phyloP scores from a whole-genome alignment of 2,888 invertebrate species.

The Carabus problematicus region DNA sequence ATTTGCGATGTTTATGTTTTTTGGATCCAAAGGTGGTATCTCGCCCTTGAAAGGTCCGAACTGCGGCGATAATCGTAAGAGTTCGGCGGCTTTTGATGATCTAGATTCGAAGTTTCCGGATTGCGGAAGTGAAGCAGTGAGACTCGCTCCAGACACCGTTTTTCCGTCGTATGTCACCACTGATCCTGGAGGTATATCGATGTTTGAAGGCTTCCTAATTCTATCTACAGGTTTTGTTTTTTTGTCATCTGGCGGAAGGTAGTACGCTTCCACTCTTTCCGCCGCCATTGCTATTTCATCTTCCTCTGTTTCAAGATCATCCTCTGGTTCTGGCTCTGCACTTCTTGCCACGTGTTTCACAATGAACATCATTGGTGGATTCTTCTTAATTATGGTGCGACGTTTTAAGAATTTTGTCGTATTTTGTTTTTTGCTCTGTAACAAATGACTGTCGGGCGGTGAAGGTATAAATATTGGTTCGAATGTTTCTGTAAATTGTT shows the following conservation, averaged over 20 bases:
- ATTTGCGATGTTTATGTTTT: slow-evolving; percentile 57
- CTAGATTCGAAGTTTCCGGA: slow-evolving; percentile 51
- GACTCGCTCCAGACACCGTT: slow-evolving; percentile 71
- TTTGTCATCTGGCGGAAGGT: slow-evolving; percentile 73
- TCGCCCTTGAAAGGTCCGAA: slow-evolving; percentile 78
- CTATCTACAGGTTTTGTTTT: slow-evolving; percentile 51
- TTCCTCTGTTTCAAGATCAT: slow-evolving; percentile 53
- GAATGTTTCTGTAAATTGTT: slow-evolving; percentile 68
- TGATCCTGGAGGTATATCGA: slow-evolving; percentile 64
- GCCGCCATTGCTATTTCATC: slow-evolving; percentile 74
- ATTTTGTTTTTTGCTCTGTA: slow-evolving; percentile 48
- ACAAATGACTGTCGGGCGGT: slow-evolving; percentile 68
- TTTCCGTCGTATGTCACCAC: slow-evolving; percentile 81
- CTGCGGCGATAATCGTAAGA: slow-evolving; percentile 72
- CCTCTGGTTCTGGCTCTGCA: slow-evolving; percentile 32
- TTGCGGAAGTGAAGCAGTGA: slow-evolving; percentile 58
- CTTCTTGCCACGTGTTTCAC: slow-evolving; percentile 44
- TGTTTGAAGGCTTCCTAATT: slow-evolving; percentile 55
- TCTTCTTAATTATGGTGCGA: slow-evolving; percentile 57
- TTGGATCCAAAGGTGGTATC: slow-evolving; percentile 67
- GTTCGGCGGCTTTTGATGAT: slow-evolving; percentile 64
- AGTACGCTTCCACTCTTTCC: slow-evolving; percentile 74
- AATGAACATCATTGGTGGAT: slow-evolving; percentile 43
- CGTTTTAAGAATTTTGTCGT: slow-evolving; percentile 45
- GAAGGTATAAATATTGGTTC: slow-evolving; percentile 85